These are phyloP conservation scores for Nesidiocoris tenuis DNA, from an alignment of 2,888 invertebrate species.

Conservation along the genomic window DNA sequence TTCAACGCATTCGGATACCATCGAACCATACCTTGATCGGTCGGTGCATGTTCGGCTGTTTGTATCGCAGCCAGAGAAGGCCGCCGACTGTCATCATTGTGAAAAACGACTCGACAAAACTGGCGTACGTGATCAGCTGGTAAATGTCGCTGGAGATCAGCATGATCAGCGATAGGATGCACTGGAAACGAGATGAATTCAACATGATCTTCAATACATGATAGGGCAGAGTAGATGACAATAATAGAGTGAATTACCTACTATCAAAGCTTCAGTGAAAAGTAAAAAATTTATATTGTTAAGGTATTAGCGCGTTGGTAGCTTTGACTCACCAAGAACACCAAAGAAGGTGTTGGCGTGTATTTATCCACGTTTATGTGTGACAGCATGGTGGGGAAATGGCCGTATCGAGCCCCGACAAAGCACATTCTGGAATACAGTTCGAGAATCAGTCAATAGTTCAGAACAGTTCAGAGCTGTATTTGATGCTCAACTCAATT, in stretches of 20 bases:
- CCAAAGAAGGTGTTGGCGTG: conserved; percentile 77
- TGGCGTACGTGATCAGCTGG: conserved; percentile 84
- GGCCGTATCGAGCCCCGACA: conserved; percentile 86
- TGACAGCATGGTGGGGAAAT: conserved; percentile 77
- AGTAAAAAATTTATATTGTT: too few relatives aligned
- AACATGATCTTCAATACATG: too few relatives aligned
- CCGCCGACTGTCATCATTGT: conserved; percentile 84
- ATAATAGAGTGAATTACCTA: too few relatives aligned
- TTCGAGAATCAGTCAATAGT: too few relatives aligned
- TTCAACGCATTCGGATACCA: too few relatives aligned
- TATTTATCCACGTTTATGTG: conserved; percentile 73
- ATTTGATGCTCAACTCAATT: too few relatives aligned
- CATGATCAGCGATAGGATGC: conserved; percentile 79
- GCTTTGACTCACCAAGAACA: conserved; percentile 71
- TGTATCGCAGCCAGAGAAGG: conserved; percentile 79
- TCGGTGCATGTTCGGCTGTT: conserved; percentile 71
- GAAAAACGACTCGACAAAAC: conserved; percentile 90
- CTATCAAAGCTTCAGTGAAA: too few relatives aligned
- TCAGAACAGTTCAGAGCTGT: too few relatives aligned
- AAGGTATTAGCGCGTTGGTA: too few relatives aligned
- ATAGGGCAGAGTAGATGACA: too few relatives aligned
- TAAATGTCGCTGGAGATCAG: conserved; percentile 80
- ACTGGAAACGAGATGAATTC: conserved; percentile 66
- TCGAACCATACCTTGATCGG: conserved; percentile 77
- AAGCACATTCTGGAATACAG: conserved; percentile 75